phyloP scores from a whole-genome alignment of 1,140 invertebrate species.

The Atta colombica region DNA sequence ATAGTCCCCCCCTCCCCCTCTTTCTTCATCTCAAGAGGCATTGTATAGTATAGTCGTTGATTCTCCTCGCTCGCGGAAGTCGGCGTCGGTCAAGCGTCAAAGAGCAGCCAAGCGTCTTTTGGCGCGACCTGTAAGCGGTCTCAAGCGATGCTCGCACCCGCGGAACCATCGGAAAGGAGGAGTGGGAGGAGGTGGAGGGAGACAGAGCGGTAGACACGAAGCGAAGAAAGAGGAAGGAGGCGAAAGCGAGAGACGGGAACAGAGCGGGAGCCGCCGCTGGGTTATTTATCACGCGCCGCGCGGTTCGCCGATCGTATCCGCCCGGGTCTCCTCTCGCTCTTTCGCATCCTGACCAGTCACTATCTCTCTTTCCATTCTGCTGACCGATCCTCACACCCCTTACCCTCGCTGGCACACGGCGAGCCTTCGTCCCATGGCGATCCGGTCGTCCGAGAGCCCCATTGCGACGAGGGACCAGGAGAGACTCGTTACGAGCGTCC shows the following conservation, averaged over 20 bases:
- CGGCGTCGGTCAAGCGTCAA: slow-evolving; percentile 36
- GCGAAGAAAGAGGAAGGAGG: slow-evolving; percentile 20
- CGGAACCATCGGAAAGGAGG: slow-evolving; percentile 46
- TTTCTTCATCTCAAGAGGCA: neutral
- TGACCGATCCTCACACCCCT: slow-evolving; percentile 54
- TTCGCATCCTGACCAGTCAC: slow-evolving; percentile 38
- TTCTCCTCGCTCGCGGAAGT: slow-evolving; percentile 20
- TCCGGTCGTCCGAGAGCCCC: slow-evolving; percentile 70
- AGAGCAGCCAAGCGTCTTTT: slow-evolving; percentile 68
- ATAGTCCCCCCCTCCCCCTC: neutral
- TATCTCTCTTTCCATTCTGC: slow-evolving; percentile 23
- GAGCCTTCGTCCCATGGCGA: slow-evolving; percentile 69
- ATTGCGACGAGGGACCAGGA: slow-evolving; percentile 70
- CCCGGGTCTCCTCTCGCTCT: slow-evolving; percentile 41
- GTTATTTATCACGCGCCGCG: slow-evolving; percentile 84
- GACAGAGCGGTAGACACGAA: slow-evolving; percentile 53
- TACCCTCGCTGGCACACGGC: slow-evolving; percentile 46
- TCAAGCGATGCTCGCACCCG: slow-evolving; percentile 43
- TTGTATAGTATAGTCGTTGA: neutral
- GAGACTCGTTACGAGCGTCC: slow-evolving; percentile 78
- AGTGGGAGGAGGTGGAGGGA: slow-evolving; percentile 12
- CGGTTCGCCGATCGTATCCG: slow-evolving; percentile 80
- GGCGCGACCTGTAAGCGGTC: slow-evolving; percentile 66
- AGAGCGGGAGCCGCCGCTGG: slow-evolving; percentile 72
- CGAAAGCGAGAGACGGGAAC: slow-evolving; percentile 63